A percentile compares a stretch with the other conserved stretches of the same genome.
phyloP scores from a whole-genome alignment of 2,113 vertebrate species.

The Bostrychus sinensis region DNA sequence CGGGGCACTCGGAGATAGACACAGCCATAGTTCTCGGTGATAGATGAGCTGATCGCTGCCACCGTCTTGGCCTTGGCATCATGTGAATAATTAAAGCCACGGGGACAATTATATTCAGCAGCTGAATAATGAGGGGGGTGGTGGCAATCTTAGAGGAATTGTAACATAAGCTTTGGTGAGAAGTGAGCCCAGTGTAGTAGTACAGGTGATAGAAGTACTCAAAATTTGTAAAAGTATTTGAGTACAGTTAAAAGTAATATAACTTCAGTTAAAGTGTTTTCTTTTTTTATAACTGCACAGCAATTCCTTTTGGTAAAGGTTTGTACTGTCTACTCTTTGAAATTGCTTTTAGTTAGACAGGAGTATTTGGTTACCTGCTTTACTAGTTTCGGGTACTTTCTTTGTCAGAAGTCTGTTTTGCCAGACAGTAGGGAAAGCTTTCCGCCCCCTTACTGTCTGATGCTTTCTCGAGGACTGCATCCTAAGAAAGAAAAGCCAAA shows the following conservation, averaged over 20 bases:
- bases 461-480: too few relatives aligned
- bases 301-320: too few relatives aligned
- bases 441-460: too few relatives aligned
- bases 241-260: background rate
- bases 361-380: too few relatives aligned
- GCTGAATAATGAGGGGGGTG: slow-evolving; percentile 65
- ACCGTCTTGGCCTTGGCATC: slow-evolving; percentile 65
- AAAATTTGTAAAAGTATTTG: background rate
- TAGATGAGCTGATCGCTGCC: slow-evolving; percentile 72
- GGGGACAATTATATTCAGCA: slow-evolving; percentile 70
- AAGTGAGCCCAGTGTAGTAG: background rate
- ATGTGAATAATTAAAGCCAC: slow-evolving; percentile 78
- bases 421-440: too few relatives aligned
- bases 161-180: background rate
- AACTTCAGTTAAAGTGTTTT: too few relatives aligned
- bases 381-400: too few relatives aligned
- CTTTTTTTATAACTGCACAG: too few relatives aligned
- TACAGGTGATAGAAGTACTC: background rate
- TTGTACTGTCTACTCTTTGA: too few relatives aligned
- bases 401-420: too few relatives aligned
- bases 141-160: background rate
- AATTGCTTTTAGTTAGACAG: too few relatives aligned
- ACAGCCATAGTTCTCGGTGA: slow-evolving; percentile 66
- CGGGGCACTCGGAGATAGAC: slow-evolving; percentile 47
- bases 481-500: too few relatives aligned